A percentile compares a stretch with the other conserved stretches of the same genome.
These are phyloP conservation scores for Orthonychiurus folsomi DNA, from an alignment of 2,888 invertebrate species.

Conservation along the genomic window DNA sequence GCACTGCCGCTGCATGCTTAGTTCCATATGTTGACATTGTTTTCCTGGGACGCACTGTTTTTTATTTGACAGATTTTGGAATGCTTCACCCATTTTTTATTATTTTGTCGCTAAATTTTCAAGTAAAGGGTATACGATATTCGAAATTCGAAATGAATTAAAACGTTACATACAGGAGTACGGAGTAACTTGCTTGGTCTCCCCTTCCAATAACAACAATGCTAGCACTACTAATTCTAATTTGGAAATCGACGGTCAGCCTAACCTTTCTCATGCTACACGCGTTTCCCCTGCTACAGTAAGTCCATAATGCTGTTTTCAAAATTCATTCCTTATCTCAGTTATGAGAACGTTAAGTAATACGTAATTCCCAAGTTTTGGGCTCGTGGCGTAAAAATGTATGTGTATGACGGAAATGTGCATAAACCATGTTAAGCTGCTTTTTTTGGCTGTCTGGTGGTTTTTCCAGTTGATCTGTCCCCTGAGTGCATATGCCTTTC, in stretches of 20 bases:
- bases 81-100: background rate
- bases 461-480: too few species aligned
- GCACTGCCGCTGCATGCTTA: too few species aligned
- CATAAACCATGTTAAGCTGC: too few species aligned
- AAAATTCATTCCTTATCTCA: too few species aligned
- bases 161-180: background rate
- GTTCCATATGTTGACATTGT: too few species aligned
- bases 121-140: background rate
- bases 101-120: background rate
- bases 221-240: background rate
- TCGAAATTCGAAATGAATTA: background rate
- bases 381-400: too few species aligned
- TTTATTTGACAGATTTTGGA: background rate
- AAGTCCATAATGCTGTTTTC: background rate
- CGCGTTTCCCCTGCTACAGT: background rate
- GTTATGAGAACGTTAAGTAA: too few species aligned
- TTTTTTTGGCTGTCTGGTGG: too few species aligned
- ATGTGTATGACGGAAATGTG: too few species aligned
- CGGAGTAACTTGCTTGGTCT: background rate
- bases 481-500: too few species aligned
- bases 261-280: background rate
- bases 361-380: too few species aligned
- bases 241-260: background rate
- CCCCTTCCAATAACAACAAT: background rate
- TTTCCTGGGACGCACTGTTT: background rate